These are phyloP conservation scores for Brachionus asplanchnoidis DNA, from an alignment of 1,140 invertebrate genomes.

Conservation along the genomic window DNA sequence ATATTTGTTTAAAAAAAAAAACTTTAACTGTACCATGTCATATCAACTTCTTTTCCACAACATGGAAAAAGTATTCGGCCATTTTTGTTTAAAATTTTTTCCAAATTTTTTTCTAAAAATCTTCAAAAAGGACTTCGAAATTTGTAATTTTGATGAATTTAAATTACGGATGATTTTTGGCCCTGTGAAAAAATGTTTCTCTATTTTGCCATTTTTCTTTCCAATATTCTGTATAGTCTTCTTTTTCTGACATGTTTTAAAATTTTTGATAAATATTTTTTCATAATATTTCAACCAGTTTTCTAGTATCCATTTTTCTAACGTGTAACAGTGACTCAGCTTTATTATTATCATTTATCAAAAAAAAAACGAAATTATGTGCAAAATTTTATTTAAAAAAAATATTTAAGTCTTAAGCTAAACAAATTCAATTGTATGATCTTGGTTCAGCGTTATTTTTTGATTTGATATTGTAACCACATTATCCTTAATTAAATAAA, in stretches of 20 bases:
- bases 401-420: neutral
- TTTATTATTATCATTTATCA: neutral
- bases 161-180: neutral
- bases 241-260: neutral
- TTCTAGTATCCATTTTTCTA: neutral
- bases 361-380: neutral
- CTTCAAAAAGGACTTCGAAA: neutral
- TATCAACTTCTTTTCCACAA: slow-evolving; percentile 37
- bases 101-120: neutral
- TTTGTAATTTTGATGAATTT: neutral
- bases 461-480: neutral
- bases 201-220: neutral
- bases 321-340: neutral
- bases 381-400: neutral
- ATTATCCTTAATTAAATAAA: neutral
- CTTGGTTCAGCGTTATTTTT: neutral
- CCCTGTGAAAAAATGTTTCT: neutral
- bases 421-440: neutral
- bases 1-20: neutral
- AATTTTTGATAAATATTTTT: too few species aligned
- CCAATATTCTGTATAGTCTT: neutral
- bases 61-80: neutral
- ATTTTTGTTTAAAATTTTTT: neutral
- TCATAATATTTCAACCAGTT: too few species aligned
- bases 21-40: slow-evolving; percentile 2